Percentiles rank a stretch among this genome's conserved stretches.
Evolutionary conservation across 2,113 vertebrate genomes (phyloP).

Genomic region (Rhadina sibilatrix): DNA sequence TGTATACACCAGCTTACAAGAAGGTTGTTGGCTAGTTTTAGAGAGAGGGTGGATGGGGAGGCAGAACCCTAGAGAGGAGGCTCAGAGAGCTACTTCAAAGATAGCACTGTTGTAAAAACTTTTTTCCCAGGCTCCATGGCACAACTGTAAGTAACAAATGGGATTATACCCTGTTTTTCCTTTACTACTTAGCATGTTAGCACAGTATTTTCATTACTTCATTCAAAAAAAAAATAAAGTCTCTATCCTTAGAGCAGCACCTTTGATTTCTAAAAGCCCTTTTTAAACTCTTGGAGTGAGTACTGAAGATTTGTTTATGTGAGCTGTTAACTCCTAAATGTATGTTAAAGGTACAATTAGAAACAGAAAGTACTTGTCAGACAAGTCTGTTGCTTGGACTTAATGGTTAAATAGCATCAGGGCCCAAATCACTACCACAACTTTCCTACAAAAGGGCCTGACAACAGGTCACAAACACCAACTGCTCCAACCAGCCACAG

Average conservation of each 20-base stretch:
- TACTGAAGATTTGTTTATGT: background rate
- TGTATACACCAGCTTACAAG: background rate
- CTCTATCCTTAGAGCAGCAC: background rate
- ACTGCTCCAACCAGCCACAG: background rate
- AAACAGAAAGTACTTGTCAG: background rate
- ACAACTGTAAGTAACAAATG: background rate
- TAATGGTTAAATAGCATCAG: background rate
- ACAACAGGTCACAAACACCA: background rate
- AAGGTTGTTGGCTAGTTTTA: background rate
- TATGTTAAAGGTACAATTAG: background rate
- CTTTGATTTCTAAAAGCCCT: background rate
- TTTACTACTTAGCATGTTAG: background rate
- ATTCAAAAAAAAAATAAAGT: slow-evolving; percentile 2
- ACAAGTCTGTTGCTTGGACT: background rate
- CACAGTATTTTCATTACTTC: background rate
- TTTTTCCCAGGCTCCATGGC: background rate
- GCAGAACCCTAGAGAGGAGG: background rate
- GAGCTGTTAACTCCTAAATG: background rate
- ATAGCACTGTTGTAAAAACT: background rate
- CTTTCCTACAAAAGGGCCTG: background rate
- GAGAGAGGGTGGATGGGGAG: background rate
- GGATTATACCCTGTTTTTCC: background rate
- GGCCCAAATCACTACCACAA: background rate
- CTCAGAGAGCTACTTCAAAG: background rate
- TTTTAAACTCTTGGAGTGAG: background rate